Base-by-base conservation (phyloP, 1,140 invertebrate species). In the Hyles vespertilio region DNA sequence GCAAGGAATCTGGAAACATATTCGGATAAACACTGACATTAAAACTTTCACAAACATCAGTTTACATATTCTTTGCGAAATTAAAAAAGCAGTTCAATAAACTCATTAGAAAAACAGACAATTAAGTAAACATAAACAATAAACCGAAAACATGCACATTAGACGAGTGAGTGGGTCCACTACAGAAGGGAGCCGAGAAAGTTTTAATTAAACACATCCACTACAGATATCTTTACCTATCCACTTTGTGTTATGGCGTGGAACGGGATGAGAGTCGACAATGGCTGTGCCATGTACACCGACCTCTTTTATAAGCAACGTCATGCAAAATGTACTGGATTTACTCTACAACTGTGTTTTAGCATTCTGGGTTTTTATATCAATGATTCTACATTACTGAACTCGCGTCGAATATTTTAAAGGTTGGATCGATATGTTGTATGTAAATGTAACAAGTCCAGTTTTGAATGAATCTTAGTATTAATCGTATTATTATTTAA, bases 151-250 rank as follows among this genome's bases (percentile, higher is more conserved):
- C 10, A 48, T 12, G n/a, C 9, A 48, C 10, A 3, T 6, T 48
- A 48, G 6, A 48, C 44, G 11, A 5, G 44, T 10, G n/a, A 12
- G 9, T 6, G 22, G 5, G 32, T 34, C 50, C 50, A 34, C 11
- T 51, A 32, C 48, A 8, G 32, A 51, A 7, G 34, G 32, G 8
- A 12, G 5, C 43, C 34, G 52, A 44, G 51, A 80, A 83, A 83
- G 71, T 83, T 83, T 80, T 83, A 81, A 83, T 83, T 80, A 83
- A 80, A 75, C 69, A 74, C 59, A 58, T 64, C 61, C 64, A 61
- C 57, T 57, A 61, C 43, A 63, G 52, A 63, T 65, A 59, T 65
- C 56, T 63, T 58, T 53, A 58, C 60, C 56, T 61, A 52, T 58
- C 61, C 62, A 62, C 54, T 62, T 65, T 55, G 55, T 53, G 54